Base-by-base conservation (phyloP, 2,888 invertebrate genomes). In the Meganola albula region DNA sequence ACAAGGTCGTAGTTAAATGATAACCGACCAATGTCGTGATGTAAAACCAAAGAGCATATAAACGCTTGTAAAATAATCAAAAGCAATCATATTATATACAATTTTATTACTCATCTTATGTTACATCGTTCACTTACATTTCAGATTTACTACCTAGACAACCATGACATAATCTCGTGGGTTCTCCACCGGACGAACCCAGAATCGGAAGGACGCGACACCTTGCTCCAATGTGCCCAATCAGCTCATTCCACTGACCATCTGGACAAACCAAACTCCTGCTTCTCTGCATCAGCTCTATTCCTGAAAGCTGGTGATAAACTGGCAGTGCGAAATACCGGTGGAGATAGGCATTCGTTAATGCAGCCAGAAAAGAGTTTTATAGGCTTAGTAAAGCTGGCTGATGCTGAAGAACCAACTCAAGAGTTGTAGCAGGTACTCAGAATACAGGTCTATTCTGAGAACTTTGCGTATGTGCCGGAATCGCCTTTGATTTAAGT, bases 301-400 rank as follows among this genome's bases (percentile, higher is more conserved):
- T 88, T 89, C 68, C 73, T 93, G 5, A 78, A 80, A 24, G 84
- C 87, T 13, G 89, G 90, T 8, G 94, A 95, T 59, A 85, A 78
- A 10, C 74, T 95, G 8, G 88, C 90, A 3, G 73, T 95, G 7
- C 88, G 90, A 31, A 94, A 95, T 57, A 88, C 93, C 1, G 89
- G 90, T 9, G 89, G 90, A 8, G 88, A 89, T 27, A 74, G 91
- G 27, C 91, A 90, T 63, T 90, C 91, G 0, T 73, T 92, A 26
- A 91, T 93, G 79, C 89, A 91, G 55, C 87, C 89, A 1, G 92
- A 92, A 46, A 93, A 93, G 66, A 94, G 93, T 54, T 95, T 93
- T 82, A 93, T 94, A 52, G 95, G 94, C 18, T 84, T 93, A n/a
- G 87, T 93, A 31, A 93, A 92, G 71, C 74, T 93, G n/a, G 90